Conservation (phyloP, 2,797 vertebrate genomes). For the Crypturellus tataupa region DNA sequence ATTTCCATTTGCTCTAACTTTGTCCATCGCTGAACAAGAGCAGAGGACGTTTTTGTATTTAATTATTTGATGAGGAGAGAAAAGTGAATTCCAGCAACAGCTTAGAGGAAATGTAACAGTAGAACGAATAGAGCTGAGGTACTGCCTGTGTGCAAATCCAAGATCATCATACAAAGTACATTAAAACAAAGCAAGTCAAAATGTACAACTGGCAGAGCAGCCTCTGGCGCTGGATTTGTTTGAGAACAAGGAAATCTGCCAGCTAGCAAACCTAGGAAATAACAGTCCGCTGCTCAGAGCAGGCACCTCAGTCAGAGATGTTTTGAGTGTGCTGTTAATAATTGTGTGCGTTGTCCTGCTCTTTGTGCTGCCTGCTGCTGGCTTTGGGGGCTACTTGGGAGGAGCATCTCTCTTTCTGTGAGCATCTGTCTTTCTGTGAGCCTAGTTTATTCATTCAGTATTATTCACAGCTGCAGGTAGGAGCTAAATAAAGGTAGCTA, state of each 20-base stretch:
- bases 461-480: background rate
- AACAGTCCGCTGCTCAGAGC: background rate
- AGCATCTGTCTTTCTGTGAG: background rate
- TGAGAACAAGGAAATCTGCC: background rate
- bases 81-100: conserved; percentile 38
- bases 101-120: background rate
- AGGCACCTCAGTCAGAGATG: background rate
- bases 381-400: background rate
- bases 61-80: conserved; percentile 41
- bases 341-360: background rate
- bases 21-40: conserved; percentile 38
- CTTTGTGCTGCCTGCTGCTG: background rate
- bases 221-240: conserved; percentile 30
- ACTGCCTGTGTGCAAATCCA: background rate
- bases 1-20: conserved; percentile 32
- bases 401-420: background rate
- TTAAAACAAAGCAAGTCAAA: conserved; percentile 62
- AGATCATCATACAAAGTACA: conserved; percentile 57
- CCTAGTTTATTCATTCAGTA: background rate
- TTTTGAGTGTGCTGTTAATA: background rate
- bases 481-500: background rate
- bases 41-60: conserved; percentile 54
- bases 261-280: background rate
- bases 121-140: conserved; percentile 32
- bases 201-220: conserved; percentile 37